These are phyloP conservation scores for Sigmodon hispidus DNA, from an alignment of 2,113 vertebrate species.

Conservation along the genomic window DNA sequence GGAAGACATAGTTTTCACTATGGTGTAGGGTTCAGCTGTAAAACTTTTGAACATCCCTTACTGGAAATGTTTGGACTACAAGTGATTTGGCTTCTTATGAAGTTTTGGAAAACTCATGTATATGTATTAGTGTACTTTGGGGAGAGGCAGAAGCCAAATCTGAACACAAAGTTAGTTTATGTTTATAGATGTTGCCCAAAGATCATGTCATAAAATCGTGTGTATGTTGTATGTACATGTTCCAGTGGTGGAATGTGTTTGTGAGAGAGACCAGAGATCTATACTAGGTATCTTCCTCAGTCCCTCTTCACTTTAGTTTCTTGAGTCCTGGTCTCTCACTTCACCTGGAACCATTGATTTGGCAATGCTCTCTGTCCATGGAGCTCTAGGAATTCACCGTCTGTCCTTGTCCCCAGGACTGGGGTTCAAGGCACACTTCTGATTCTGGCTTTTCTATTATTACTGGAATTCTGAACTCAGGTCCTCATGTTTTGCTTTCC, in stretches of 20 bases:
- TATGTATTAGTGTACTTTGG: not conserved
- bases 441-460: not conserved
- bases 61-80: not conserved
- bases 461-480: not conserved
- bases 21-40: not conserved
- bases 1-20: not conserved
- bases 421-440: not conserved
- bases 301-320: not conserved
- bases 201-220: not conserved
- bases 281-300: not conserved
- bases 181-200: not conserved
- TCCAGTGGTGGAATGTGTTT: not conserved
- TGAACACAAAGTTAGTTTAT: not conserved
- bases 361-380: no score
- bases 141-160: no score
- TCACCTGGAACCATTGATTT: not conserved
- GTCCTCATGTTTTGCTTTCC: not conserved
- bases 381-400: not conserved
- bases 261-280: not conserved
- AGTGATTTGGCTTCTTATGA: not conserved
- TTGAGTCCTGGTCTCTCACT: not conserved
- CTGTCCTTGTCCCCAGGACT: not conserved
- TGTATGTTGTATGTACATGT: not conserved
- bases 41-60: not conserved
- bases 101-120: not conserved